These are phyloP conservation scores for Eugnorisma glareosa DNA, from an alignment of 2,888 invertebrate genomes.

Conservation along the genomic window DNA sequence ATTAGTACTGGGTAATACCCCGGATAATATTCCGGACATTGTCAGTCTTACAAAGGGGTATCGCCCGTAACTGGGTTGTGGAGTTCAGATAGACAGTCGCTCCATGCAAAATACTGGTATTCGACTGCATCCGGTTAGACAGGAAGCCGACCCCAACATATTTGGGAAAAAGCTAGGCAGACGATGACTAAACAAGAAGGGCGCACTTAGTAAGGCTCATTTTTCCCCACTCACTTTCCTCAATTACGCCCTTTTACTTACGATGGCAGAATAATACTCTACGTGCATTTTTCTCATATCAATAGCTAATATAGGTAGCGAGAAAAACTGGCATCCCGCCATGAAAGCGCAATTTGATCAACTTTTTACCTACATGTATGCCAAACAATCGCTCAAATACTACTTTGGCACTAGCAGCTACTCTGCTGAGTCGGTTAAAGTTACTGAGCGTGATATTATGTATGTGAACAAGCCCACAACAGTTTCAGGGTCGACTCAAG, in stretches of 20 bases:
- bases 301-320: not conserved
- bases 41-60: no score
- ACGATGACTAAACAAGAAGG: not conserved
- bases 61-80: not conserved
- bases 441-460: constrained; percentile 26
- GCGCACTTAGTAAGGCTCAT: not conserved
- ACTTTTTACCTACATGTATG: constrained; percentile 40
- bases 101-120: no score
- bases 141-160: no score
- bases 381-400: constrained; percentile 25
- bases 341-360: constrained; percentile 27
- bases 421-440: constrained; percentile 14
- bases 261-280: not conserved
- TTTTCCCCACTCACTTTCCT: not conserved
- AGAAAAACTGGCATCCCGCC: constrained; percentile 46
- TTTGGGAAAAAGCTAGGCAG: no score
- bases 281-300: constrained; percentile 17
- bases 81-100: no score
- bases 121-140: no score
- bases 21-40: no score
- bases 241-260: not conserved
- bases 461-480: constrained; percentile 31
- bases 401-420: not conserved
- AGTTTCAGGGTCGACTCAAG: constrained; percentile 41
- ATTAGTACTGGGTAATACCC: no score